Conservation (phyloP, 2,888 invertebrate species). For the Halictus quadricinctus region DNA sequence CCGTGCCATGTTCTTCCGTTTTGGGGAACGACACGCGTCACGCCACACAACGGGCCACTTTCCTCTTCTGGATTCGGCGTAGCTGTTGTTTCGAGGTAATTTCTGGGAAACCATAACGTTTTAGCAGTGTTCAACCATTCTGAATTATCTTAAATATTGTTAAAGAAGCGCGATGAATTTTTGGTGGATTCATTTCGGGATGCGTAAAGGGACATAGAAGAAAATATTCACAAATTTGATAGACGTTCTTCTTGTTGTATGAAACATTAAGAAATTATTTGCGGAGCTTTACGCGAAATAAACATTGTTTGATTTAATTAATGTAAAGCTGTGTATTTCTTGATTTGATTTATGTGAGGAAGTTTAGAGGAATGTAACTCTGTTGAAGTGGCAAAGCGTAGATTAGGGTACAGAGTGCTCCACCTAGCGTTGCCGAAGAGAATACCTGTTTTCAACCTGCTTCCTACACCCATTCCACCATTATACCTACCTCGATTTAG, state of each 20-base stretch:
- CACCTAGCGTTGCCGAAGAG: constrained; percentile 3
- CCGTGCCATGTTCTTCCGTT: constrained; percentile 21
- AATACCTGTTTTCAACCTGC: background rate
- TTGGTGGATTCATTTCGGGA: background rate
- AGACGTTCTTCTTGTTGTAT: too few species aligned
- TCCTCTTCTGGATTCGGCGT: constrained; percentile 20
- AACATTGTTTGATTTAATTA: too few species aligned
- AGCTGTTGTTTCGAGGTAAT: background rate
- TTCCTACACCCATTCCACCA: background rate
- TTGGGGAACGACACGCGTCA: constrained; percentile 46
- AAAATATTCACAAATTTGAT: too few species aligned
- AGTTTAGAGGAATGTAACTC: background rate
- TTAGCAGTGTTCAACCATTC: background rate
- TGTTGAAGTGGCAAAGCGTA: background rate
- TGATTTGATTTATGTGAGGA: too few species aligned
- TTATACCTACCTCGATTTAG: background rate
- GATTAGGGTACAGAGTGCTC: background rate
- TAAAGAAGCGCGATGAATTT: background rate
- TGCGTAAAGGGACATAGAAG: too few species aligned
- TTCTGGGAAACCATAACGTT: background rate
- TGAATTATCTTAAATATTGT: background rate
- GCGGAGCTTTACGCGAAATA: too few species aligned
- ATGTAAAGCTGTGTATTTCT: too few species aligned
- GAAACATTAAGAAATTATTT: too few species aligned
- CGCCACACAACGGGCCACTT: constrained; percentile 21